These are phyloP conservation scores for Lycaon pictus DNA, from an alignment of 2,113 vertebrate genomes.

Conservation along the genomic window DNA sequence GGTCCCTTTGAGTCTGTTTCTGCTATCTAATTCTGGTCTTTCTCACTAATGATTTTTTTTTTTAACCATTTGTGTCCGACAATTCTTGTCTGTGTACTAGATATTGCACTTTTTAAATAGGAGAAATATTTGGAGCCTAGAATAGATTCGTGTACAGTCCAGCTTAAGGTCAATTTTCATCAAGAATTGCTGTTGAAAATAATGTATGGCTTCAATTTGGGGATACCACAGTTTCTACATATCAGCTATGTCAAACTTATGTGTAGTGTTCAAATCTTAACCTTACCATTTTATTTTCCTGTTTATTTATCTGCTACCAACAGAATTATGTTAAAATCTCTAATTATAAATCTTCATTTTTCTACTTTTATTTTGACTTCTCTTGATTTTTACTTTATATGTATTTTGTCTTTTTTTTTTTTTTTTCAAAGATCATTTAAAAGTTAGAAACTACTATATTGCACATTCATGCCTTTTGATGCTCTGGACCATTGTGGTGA, in stretches of 20 bases:
- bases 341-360: not conserved
- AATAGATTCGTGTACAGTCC: not conserved
- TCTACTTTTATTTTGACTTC: not conserved
- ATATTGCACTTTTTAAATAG: not conserved
- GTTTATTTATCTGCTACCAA: not conserved
- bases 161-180: not conserved
- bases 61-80: not conserved
- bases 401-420: not conserved
- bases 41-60: not conserved
- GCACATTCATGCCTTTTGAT: not conserved
- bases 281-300: not conserved
- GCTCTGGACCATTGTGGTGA: not conserved
- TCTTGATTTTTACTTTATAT: not conserved
- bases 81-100: not conserved
- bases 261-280: not conserved
- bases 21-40: not conserved
- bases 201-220: not conserved
- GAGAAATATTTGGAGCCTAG: not conserved
- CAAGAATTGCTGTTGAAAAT: not conserved
- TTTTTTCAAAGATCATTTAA: not conserved
- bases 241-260: not conserved
- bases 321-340: not conserved
- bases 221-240: not conserved
- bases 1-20: not conserved
- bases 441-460: not conserved